Percentiles rank a stretch among this genome's conserved stretches.
Conservation (phyloP, 2,113 vertebrate species). For the Naja naja region DNA sequence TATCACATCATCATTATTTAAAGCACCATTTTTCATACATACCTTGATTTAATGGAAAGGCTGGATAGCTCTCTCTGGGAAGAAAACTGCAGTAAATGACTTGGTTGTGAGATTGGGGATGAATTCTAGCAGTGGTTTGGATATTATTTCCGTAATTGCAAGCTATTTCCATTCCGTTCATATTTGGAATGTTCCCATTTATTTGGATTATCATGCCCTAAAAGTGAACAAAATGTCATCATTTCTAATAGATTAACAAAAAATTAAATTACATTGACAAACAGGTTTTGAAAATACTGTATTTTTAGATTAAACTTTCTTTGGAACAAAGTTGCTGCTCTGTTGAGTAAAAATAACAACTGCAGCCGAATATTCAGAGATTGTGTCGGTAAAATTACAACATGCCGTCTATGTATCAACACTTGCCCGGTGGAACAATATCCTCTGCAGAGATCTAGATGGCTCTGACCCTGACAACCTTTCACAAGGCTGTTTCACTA, state of each 20-base stretch:
- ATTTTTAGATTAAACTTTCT: not conserved
- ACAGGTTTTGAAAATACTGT: not conserved
- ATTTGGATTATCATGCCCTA: conserved; percentile 89
- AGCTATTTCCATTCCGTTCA: conserved; percentile 82
- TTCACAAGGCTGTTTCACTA: not conserved
- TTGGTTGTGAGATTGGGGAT: conserved; percentile 75
- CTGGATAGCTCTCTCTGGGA: conserved; percentile 74
- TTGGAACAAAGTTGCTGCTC: not conserved
- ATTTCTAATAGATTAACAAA: not conserved
- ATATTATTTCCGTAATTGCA: conserved; percentile 84
- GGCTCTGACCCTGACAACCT: not conserved
- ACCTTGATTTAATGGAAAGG: conserved; percentile 80
- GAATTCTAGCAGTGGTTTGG: conserved; percentile 78
- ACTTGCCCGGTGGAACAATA: not conserved
- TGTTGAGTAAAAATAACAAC: not conserved
- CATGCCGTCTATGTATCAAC: not conserved
- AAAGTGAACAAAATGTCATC: conserved; percentile 26
- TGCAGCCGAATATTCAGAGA: not conserved
- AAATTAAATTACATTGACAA: conserved; percentile 4
- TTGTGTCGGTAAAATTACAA: not conserved
- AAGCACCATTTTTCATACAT: not conserved
- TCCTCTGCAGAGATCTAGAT: not conserved
- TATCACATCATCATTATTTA: not conserved
- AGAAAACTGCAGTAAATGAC: conserved; percentile 90
- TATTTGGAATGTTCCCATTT: conserved; percentile 87